A percentile compares a stretch with the other conserved stretches of the same genome.
Conservation (phyloP, 2,888 invertebrate species). For the Athalia rosae region DNA sequence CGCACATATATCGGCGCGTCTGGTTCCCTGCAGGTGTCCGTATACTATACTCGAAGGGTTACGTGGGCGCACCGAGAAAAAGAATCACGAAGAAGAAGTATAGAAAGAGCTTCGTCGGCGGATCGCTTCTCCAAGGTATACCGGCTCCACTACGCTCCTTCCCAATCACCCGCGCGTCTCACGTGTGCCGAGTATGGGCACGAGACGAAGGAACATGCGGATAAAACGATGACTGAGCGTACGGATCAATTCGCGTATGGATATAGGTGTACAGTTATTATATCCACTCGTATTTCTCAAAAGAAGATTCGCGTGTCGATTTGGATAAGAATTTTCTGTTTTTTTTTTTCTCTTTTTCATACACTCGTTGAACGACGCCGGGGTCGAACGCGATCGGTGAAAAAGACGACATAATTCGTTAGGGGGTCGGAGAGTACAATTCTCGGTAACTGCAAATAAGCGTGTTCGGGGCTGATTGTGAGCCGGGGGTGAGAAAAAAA, state of each 20-base stretch:
- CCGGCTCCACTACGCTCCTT: conserved; percentile 15
- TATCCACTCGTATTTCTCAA: no score
- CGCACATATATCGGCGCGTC: no score
- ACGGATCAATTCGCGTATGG: no score
- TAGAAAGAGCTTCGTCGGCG: conserved; percentile 24
- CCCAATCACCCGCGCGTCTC: conserved; percentile 16
- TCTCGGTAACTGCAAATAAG: conserved; percentile 30
- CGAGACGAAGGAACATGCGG: neutral
- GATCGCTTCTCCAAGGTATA: neutral
- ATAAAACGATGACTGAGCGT: neutral
- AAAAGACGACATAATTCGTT: no score
- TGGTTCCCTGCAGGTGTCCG: neutral
- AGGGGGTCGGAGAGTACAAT: neutral
- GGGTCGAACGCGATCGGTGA: no score
- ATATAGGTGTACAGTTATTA: no score
- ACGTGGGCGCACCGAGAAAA: neutral
- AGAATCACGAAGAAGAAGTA: neutral
- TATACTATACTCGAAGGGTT: neutral
- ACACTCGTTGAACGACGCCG: no score
- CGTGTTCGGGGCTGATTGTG: neutral
- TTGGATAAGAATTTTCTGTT: no score
- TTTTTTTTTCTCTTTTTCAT: no score
- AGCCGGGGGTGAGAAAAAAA: neutral
- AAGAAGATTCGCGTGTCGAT: no score
- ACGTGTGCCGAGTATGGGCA: conserved; percentile 25